Base-by-base conservation (phyloP, 2,888 invertebrate species). In the Nipponacmea schrenckii region DNA sequence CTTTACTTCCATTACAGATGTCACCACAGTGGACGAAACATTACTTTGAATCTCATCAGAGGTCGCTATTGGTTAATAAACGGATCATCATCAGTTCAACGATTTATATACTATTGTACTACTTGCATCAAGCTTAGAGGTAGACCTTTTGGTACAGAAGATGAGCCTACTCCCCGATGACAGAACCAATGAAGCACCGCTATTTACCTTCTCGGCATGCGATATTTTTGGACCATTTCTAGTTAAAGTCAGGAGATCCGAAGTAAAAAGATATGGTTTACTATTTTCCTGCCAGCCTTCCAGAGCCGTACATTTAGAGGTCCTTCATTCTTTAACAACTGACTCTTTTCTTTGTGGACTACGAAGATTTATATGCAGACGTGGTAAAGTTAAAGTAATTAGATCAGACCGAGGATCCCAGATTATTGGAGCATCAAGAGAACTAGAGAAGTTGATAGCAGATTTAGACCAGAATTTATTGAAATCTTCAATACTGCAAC, bases 101-200 rank as follows among this genome's bases (percentile, higher is more conserved):
- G 70, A 10, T 45, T 77, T 0, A 77, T 84, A 2, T 56, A 68
- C 8, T 74, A 77, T 1, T 89, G 89, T 75, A 71, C 84, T 0
- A 72, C 39, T 2, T 89, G 89, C 71, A 71, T 75, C 17, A 77
- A 77, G 24, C 68, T 75, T 10, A 74, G 80, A 17, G 81, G 81
- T 7, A 46, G 48, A 46, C 48, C 48, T n/a, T 17, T 46, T 46
- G 48, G 48, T 46, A 46, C 48, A 46, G 1, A 46, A 1, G 66
- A 88, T 87, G 86, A 82, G 84, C 0, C 77, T 83, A 24, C 76
- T 88, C 14, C 87, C 89, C 0, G 15, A 39, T 5, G 79, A 82
- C 8, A 72, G 89, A 70, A 78, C 87, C 3, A 74, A 72, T 1
- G 72, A 76, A 7, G 72, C 75, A 2, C 50, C 73, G 5, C 83